phyloP scores from a whole-genome alignment of 2,888 invertebrate genomes.

The Coleophora flavipennella region DNA sequence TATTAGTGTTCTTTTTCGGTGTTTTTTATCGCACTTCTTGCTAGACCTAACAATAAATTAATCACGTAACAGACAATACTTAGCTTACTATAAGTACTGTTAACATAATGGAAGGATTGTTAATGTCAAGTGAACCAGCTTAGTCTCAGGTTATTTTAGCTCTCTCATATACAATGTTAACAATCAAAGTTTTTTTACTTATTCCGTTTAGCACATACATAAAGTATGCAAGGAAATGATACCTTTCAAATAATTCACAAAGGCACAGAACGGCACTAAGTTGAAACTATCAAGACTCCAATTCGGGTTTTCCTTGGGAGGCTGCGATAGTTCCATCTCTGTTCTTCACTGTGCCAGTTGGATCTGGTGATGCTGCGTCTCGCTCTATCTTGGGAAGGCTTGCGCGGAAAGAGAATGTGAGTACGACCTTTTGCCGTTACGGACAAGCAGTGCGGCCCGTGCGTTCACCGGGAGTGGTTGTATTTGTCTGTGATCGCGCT shows the following conservation, averaged over 20 bases:
- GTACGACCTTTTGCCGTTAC: constrained; percentile 70
- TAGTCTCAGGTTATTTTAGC: too few relatives aligned
- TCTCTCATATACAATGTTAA: too few relatives aligned
- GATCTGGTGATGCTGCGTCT: constrained; percentile 36
- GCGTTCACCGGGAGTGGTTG: constrained; percentile 58
- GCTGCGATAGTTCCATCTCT: constrained; percentile 42
- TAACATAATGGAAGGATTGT: too few relatives aligned
- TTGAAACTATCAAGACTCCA: constrained; percentile 66
- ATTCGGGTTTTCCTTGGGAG: constrained; percentile 66
- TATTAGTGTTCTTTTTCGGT: too few relatives aligned
- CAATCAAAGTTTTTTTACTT: constrained; percentile 35
- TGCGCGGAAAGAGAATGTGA: constrained; percentile 73
- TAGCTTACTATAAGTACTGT: too few relatives aligned
- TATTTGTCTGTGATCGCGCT: constrained; percentile 29
- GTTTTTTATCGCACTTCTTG: too few relatives aligned
- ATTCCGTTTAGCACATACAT: constrained; percentile 45
- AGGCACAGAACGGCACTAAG: constrained; percentile 62
- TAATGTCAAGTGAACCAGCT: too few relatives aligned
- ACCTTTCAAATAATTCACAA: constrained; percentile 66
- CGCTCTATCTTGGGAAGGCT: constrained; percentile 64
- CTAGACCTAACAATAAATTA: too few relatives aligned
- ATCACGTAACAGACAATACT: too few relatives aligned
- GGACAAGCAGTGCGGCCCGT: constrained; percentile 69
- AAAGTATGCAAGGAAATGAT: constrained; percentile 51
- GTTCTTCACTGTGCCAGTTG: constrained; percentile 23